Percentiles rank a stretch among this genome's conserved stretches.
Conservation (phyloP, 2,888 invertebrate species). For the Digitonthophagus gazella region DNA sequence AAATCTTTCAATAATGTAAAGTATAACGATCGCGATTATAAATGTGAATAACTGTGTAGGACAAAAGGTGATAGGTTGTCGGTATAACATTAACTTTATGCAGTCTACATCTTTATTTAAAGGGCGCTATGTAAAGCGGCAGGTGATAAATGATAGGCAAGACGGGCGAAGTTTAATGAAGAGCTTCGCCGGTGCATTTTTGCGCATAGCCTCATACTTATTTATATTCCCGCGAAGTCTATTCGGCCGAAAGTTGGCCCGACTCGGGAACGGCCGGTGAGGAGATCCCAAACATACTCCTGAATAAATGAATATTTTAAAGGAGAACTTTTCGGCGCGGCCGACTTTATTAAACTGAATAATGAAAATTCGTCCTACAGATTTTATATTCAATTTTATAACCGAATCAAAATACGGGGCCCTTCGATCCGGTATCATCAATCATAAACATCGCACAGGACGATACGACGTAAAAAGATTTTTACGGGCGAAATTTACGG, state of each 20-base stretch:
- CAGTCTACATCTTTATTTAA: background rate
- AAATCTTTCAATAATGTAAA: no score
- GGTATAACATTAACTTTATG: background rate
- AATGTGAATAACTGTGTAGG: background rate
- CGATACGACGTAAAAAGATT: slow-evolving; percentile 7
- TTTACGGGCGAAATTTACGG: slow-evolving; percentile 13
- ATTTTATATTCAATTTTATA: slow-evolving; percentile 16
- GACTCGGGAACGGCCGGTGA: background rate
- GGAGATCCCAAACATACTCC: slow-evolving; percentile 5
- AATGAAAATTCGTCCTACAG: slow-evolving; percentile 11
- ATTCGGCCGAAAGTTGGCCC: background rate
- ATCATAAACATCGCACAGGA: slow-evolving; percentile 7
- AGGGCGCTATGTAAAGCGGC: background rate
- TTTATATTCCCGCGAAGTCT: background rate
- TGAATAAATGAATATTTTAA: slow-evolving; percentile 7
- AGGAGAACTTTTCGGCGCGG: background rate
- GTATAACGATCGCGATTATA: background rate
- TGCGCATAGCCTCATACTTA: background rate
- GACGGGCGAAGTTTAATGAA: background rate
- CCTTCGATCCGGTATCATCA: slow-evolving; percentile 11
- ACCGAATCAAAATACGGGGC: slow-evolving; percentile 4
- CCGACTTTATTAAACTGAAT: background rate
- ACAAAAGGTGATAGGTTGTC: background rate
- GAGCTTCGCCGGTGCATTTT: background rate
- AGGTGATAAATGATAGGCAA: background rate